Conservation (phyloP, 2,888 invertebrate species). For the Amphipyra tragopoginis region DNA sequence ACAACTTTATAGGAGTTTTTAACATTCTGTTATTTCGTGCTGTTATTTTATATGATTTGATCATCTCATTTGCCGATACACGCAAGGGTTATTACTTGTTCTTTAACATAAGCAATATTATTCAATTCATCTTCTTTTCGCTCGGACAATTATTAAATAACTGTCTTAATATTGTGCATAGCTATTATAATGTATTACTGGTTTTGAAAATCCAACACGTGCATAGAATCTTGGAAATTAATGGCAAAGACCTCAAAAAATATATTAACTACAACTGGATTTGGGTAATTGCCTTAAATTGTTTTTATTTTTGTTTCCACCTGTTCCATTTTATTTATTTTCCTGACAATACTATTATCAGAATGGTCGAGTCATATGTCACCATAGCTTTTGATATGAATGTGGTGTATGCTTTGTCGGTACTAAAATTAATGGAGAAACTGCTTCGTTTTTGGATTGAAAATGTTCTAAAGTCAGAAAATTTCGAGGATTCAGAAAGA, state of each 20-base stretch:
- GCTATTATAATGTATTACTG: conserved; percentile 2
- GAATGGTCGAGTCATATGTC: background rate
- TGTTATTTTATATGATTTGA: background rate
- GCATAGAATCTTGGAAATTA: conserved; percentile 2
- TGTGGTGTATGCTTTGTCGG: conserved; percentile 9
- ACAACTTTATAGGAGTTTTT: background rate
- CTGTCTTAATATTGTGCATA: conserved; percentile 4
- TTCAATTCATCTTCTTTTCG: background rate
- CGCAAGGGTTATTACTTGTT: background rate
- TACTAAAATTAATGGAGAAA: conserved; percentile 17
- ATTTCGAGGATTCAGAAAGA: background rate
- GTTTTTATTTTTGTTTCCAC: background rate
- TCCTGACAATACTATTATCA: background rate
- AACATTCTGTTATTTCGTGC: background rate
- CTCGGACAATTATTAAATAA: background rate
- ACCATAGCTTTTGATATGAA: conserved; percentile 10
- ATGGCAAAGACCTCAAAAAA: background rate
- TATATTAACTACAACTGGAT: conserved; percentile 3
- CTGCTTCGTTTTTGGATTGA: conserved; percentile 7
- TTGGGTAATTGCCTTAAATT: background rate
- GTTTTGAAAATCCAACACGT: conserved; percentile 12
- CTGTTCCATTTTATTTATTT: background rate
- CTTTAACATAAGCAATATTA: background rate
- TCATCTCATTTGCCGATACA: background rate
- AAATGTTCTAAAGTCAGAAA: background rate